Base-by-base conservation (phyloP, 2,797 vertebrate species). In the Mormyrus hasselquistii region DNA sequence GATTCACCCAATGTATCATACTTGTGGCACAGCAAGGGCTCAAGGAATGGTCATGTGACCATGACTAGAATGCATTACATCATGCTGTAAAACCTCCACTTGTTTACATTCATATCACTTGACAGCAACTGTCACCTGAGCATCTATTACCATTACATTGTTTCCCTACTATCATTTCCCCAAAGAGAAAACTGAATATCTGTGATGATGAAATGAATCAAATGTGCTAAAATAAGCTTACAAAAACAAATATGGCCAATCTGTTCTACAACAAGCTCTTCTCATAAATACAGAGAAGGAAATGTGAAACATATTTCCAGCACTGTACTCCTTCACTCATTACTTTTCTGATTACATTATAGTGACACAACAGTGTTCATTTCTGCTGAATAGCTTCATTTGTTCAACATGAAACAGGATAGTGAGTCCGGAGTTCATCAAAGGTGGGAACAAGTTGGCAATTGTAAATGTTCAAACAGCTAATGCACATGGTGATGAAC, bases 341-440 rank as follows among this genome's bases (percentile, higher is more conserved):
- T 84, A 90, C 50, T 50, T 84, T 84, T 8, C 86, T 65, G 87
- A 89, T 89, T 25, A 83, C 53, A 90, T 73, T 90, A 89, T 83
- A 90, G 85, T 57, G 88, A 50, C 16, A 59, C 79, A 50, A 89
- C 41, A 69, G 86, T 22, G 83, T 90, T 65, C 76, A 88, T 88
- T 88, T 87, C 59, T 25, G 16, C 14, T 82, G 88, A 90, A 90
- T 69, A 90, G 44, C 90, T 9, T 82, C 50, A 59, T 49, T 88
- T 34, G 53, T 89, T 65, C 87, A 52, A 89, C 73, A 50, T 53
- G 73, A 91, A 91, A 44, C 16, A 34, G 53, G 65, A 87, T 44
- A 90, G 22, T 59, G 19, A 65, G 84, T 89, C 84, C 53, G 14
- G 19, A 52, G 38, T 47, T 41, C 65, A n/a, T 44, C 65, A 62